A percentile compares a stretch with the other conserved stretches of the same genome.
These are phyloP conservation scores for Tetragonula carbonaria DNA, from an alignment of 2,888 invertebrate genomes.

Conservation along the genomic window DNA sequence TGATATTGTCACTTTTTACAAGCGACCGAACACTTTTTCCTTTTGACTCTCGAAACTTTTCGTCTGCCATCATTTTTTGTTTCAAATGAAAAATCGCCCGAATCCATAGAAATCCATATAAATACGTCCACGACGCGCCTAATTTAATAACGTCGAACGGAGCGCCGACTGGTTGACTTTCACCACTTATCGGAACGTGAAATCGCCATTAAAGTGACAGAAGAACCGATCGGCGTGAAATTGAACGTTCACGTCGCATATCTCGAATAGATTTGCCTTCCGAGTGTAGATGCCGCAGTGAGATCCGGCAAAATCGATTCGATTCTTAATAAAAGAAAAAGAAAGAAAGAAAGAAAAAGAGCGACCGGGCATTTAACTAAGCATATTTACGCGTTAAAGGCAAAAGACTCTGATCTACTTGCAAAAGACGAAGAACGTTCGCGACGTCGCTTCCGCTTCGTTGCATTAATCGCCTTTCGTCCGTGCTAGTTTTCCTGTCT, in stretches of 20 bases:
- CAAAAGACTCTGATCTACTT: conserved; percentile 28
- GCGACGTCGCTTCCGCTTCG: neutral
- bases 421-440: conserved; percentile 4
- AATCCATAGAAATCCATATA: no score
- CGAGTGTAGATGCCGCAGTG: neutral
- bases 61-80: no score
- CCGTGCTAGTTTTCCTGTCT: neutral
- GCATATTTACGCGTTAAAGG: conserved; percentile 4
- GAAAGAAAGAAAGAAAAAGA: neutral
- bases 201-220: neutral
- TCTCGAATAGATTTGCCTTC: neutral
- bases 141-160: neutral
- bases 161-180: no score
- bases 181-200: no score
- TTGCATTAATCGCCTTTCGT: conserved; percentile 15
- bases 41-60: no score
- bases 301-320: neutral
- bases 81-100: no score
- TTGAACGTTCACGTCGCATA: neutral
- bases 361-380: neutral
- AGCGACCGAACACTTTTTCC: no score
- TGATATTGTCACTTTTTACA: no score
- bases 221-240: neutral
- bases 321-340: neutral
- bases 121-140: neutral